Base-by-base conservation (phyloP, 1,140 invertebrate species). In the Megalonaias nervosa region DNA sequence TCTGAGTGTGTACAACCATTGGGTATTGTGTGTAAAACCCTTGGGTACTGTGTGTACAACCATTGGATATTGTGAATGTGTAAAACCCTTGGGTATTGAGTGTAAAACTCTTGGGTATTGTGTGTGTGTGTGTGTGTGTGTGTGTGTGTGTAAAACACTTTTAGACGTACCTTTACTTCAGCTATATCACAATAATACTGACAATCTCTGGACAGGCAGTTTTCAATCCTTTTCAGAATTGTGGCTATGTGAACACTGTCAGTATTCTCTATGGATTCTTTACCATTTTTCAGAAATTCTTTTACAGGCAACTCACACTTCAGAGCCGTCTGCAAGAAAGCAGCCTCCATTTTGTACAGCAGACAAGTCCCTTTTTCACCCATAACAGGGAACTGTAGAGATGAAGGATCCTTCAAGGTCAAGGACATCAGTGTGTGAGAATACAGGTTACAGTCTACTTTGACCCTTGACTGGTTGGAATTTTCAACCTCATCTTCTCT, bases 401-500 rank as follows among this genome's bases (percentile, higher is more conserved):
- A 55, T 48, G 76, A 61, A 16, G 70, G 70, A 69, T 78, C 66
- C 61, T 71, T 78, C 57, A 78, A 73, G 56, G 71, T 74, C 60
- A 78, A 78, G 15, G 76, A 57, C 58, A 78, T n/a, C 19, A 78
- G 61, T 67, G 71, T 64, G 31, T 67, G 70, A 55, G 76, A 71
- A 69, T 71, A 73, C 76, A 71, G 74, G 68, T 67, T 67, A 68
- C 70, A 67, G 62, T 73, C 65, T 2, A 78, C n/a, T 26, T 73
- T 69, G 70, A 58, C 68, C 60, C 23, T 17, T 69, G 57, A 59
- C 59, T 55, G 38, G 38, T 48, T 73, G 56, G 64, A 38, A 19
- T 26, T 66, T 69, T 78, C 76, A 73, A 26, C 38, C n/a, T 66
- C 76, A 57, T 78, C 71, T 58, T 78, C 76, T 55, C 56, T 71